Evolutionary conservation across 2,888 invertebrate species (phyloP).

Genomic region (Eristalinus sepulchralis): DNA sequence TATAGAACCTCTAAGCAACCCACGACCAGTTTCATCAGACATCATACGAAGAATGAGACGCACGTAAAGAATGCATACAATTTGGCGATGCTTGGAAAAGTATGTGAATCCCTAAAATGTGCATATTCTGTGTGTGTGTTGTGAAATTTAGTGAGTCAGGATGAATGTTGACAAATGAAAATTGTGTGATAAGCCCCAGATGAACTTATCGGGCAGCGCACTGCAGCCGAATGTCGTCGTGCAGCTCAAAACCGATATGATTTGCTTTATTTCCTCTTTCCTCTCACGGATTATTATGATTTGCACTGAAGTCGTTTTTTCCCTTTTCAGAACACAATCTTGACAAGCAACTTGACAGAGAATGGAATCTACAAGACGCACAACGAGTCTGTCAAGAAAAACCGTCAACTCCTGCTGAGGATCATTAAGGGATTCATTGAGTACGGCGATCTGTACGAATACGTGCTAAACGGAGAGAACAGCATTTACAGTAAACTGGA

Average conservation of each 20-base stretch:
- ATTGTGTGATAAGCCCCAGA: too few relatives aligned
- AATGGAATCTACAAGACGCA: constrained; percentile 36
- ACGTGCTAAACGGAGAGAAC: constrained; percentile 42
- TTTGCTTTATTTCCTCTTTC: not conserved
- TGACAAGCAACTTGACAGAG: constrained; percentile 1
- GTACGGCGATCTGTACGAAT: constrained; percentile 43
- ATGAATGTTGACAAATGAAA: too few relatives aligned
- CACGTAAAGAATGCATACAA: constrained; percentile 44
- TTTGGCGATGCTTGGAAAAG: constrained; percentile 55
- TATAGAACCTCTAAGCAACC: constrained; percentile 27
- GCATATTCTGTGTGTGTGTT: too few relatives aligned
- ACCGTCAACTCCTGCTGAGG: constrained; percentile 15
- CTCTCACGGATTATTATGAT: not conserved
- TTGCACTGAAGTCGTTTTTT: not conserved
- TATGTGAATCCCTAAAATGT: constrained; percentile 8
- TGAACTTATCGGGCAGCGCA: too few relatives aligned
- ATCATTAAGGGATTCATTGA: constrained; percentile 55
- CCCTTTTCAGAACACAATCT: constrained; percentile 20
- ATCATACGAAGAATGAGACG: constrained; percentile 29
- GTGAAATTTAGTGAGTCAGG: not conserved
- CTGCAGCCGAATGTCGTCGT: too few relatives aligned
- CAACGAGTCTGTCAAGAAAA: constrained; percentile 42
- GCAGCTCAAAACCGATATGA: too few relatives aligned
- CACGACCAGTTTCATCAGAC: not conserved
- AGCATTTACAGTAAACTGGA: constrained; percentile 13